Evolutionary conservation across 2,888 invertebrate species (phyloP).

Genomic region (Itoplectis maculator): DNA sequence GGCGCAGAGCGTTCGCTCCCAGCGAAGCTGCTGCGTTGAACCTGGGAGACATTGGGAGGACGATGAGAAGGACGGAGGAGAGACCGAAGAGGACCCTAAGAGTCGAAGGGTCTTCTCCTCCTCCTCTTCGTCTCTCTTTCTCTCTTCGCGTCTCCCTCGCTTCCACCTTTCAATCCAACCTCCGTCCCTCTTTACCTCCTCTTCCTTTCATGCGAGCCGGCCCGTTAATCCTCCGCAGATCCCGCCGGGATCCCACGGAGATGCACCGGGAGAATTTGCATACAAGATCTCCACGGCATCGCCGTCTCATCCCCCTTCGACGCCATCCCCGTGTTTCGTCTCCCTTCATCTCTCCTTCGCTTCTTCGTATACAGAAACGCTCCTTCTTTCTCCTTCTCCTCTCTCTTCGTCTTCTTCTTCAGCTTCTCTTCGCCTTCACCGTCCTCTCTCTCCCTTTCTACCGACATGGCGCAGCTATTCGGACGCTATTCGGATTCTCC

Average conservation of each 20-base stretch:
- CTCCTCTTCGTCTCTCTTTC: constrained; percentile 53
- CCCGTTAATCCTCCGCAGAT: constrained; percentile 84
- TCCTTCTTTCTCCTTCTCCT: constrained; percentile 67
- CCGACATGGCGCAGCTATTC: constrained; percentile 67
- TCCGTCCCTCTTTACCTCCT: constrained; percentile 68
- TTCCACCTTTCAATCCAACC: constrained; percentile 68
- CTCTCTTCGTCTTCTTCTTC: constrained; percentile 65
- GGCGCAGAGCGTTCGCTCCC: constrained; percentile 49
- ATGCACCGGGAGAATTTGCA: constrained; percentile 84
- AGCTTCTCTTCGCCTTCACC: constrained; percentile 82
- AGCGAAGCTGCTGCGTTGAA: constrained; percentile 41
- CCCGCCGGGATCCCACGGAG: constrained; percentile 84
- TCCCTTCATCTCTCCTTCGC: no score
- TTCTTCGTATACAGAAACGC: constrained; percentile 83
- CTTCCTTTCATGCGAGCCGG: constrained; percentile 84
- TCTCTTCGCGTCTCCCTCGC: constrained; percentile 53
- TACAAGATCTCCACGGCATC: constrained; percentile 84
- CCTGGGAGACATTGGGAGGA: constrained; percentile 54
- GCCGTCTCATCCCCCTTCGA: constrained; percentile 60
- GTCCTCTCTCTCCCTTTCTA: constrained; percentile 72
- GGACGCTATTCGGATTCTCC: constrained; percentile 63
- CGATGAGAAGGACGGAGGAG: constrained; percentile 31
- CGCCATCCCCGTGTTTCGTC: constrained; percentile 58
- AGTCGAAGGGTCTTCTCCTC: constrained; percentile 59
- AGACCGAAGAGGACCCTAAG: constrained; percentile 51